A percentile compares a stretch with the other conserved stretches of the same genome.
These are phyloP conservation scores for Synergus itoensis DNA, from an alignment of 2,888 invertebrate genomes.

Conservation along the genomic window DNA sequence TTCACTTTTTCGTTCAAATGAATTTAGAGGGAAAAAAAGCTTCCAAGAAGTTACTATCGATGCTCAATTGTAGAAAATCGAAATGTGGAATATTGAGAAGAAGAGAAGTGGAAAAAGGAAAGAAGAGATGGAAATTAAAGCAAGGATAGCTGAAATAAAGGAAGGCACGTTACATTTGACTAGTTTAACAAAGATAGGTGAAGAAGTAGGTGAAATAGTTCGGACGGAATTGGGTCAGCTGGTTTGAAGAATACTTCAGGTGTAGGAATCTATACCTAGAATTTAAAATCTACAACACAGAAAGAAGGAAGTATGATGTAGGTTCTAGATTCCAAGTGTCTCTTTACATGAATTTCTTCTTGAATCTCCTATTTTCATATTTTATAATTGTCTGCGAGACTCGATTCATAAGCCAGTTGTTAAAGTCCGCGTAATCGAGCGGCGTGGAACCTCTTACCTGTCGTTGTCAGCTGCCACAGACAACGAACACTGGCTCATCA, in stretches of 20 bases:
- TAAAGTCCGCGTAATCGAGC: not conserved
- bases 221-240: constrained; percentile 72
- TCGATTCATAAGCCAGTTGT: not conserved
- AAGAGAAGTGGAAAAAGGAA: not conserved
- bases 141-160: constrained; percentile 28
- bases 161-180: constrained; percentile 45
- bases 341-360: not conserved
- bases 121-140: constrained; percentile 1
- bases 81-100: constrained; percentile 15
- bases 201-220: constrained; percentile 43
- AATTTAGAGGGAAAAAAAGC: too few species aligned
- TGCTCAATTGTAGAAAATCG: constrained; percentile 47
- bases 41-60: too few species aligned
- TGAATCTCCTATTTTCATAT: not conserved
- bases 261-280: constrained; percentile 60
- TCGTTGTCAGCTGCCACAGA: constrained; percentile 24
- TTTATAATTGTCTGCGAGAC: not conserved
- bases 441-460: not conserved
- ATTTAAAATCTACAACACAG: not conserved
- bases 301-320: not conserved
- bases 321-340: not conserved
- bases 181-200: constrained; percentile 45
- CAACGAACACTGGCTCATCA: constrained; percentile 20
- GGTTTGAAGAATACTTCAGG: constrained; percentile 71
- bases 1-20: too few species aligned